Evolutionary conservation across 2,113 vertebrate genomes (phyloP).

Genomic region (Eretmochelys imbricata): DNA sequence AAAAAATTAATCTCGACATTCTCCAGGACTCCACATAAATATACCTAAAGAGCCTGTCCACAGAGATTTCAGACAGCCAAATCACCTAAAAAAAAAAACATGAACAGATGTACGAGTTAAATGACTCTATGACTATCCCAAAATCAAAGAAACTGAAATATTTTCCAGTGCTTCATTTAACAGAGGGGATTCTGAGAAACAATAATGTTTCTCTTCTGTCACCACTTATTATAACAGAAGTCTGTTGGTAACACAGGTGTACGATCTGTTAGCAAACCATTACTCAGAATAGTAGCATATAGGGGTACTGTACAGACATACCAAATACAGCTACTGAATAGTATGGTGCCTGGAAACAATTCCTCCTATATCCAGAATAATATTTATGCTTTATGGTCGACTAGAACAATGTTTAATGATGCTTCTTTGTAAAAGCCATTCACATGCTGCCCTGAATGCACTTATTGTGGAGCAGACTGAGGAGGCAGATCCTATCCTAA

Average conservation of each 20-base stretch:
- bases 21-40: rapidly evolving
- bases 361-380: background rate
- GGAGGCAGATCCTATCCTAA: background rate
- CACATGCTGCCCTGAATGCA: background rate
- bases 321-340: background rate
- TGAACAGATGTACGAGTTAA: background rate
- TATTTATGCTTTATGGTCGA: background rate
- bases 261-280: background rate
- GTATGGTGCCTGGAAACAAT: background rate
- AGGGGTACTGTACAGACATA: background rate
- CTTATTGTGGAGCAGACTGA: background rate
- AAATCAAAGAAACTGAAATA: background rate
- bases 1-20: background rate
- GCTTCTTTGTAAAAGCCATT: background rate
- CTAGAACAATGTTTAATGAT: background rate
- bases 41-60: background rate
- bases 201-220: background rate
- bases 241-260: background rate
- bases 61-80: background rate
- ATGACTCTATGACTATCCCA: background rate
- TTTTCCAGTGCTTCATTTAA: background rate
- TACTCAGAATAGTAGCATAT: background rate
- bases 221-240: background rate
- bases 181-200: background rate
- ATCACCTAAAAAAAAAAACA: background rate